phyloP scores from a whole-genome alignment of 1,140 invertebrate species.

The Mizuhopecten yessoensis region DNA sequence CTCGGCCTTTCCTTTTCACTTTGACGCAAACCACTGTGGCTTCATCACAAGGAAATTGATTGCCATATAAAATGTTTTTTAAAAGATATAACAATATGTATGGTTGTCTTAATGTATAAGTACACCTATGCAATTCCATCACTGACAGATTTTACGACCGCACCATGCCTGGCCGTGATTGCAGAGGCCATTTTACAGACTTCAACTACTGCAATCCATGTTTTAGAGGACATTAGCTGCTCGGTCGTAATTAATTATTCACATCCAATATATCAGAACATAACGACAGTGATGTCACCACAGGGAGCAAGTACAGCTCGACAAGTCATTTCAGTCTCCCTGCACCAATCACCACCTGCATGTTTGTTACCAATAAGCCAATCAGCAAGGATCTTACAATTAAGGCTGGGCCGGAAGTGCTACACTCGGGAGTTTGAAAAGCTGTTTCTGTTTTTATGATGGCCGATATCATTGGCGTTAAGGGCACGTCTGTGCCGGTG shows the following conservation, averaged over 20 bases:
- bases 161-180: background rate
- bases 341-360: conserved; percentile 21
- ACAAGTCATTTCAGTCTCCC: background rate
- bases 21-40: too few species aligned
- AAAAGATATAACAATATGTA: too few species aligned
- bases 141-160: too few species aligned
- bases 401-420: background rate
- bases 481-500: conserved; percentile 12
- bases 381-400: conserved; percentile 23
- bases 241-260: conserved; percentile 30
- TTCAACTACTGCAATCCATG: background rate
- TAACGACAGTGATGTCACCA: background rate
- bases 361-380: conserved; percentile 32
- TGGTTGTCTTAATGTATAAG: too few species aligned
- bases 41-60: too few species aligned
- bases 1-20: too few species aligned
- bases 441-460: conserved; percentile 33
- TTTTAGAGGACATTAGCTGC: background rate
- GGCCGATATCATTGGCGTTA: background rate
- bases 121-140: too few species aligned
- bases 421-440: background rate
- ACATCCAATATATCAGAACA: background rate
- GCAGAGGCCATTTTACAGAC: background rate
- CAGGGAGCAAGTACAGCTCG: background rate
- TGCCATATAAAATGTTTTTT: too few species aligned